These are phyloP conservation scores for Podarcis siculus DNA, from an alignment of 2,797 vertebrate species.

Conservation along the genomic window DNA sequence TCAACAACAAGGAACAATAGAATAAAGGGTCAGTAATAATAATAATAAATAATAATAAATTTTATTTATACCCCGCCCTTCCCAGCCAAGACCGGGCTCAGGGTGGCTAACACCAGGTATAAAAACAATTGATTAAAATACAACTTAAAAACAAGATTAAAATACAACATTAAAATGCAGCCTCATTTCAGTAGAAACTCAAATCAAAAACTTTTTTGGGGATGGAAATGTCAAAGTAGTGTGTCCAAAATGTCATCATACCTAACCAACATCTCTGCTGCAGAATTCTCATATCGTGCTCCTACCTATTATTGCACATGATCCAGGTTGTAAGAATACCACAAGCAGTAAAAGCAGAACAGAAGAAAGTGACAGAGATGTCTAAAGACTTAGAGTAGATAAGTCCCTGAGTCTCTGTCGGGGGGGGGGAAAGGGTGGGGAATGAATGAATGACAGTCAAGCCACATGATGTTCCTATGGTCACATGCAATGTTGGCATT, in stretches of 20 bases:
- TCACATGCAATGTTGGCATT: not conserved
- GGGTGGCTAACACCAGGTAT: too few species aligned
- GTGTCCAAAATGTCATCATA: not conserved
- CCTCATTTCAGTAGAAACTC: too few species aligned
- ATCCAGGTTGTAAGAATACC: not conserved
- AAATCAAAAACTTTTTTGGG: too few species aligned
- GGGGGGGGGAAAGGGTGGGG: too few species aligned
- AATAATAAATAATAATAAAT: too few species aligned
- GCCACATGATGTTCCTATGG: not conserved
- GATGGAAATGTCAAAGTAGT: not conserved
- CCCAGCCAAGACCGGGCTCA: too few species aligned
- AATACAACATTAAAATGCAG: too few species aligned
- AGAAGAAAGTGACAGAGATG: not conserved
- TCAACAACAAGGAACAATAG: not conserved
- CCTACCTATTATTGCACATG: not conserved
- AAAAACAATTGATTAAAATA: too few species aligned
- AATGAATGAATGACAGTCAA: not conserved
- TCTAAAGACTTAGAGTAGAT: not conserved
- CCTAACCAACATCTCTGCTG: not conserved
- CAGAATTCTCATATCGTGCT: not conserved
- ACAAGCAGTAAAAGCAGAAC: not conserved
- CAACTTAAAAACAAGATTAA: too few species aligned
- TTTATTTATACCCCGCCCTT: too few species aligned
- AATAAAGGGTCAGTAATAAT: not conserved
- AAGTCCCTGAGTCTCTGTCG: too few species aligned